These are phyloP conservation scores for Helicoverpa zea DNA, from an alignment of 1,140 invertebrate species.

Conservation along the genomic window DNA sequence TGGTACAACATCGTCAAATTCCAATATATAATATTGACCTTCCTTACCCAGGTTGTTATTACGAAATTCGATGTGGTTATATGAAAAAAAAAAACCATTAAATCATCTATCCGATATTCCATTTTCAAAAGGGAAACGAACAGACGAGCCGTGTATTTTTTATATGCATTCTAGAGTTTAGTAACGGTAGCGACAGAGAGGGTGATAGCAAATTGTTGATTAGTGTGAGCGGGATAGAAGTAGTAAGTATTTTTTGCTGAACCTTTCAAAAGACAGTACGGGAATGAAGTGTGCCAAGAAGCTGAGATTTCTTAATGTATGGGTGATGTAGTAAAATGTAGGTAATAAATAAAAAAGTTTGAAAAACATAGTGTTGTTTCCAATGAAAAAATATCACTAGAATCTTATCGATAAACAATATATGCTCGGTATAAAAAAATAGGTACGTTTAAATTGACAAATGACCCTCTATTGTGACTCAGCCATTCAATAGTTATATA, in stretches of 20 bases:
- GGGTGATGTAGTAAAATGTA: neutral
- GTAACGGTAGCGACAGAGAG: conserved; percentile 68
- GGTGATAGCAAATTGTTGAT: conserved; percentile 41
- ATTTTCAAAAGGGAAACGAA: conserved; percentile 70
- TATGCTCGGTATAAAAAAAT: neutral
- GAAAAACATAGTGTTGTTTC: too few species aligned
- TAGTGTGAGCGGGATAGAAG: conserved; percentile 59
- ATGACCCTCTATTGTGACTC: too few species aligned
- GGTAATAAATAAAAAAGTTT: too few species aligned
- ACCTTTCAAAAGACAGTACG: conserved; percentile 59
- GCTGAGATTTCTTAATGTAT: conserved; percentile 44
- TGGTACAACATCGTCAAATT: neutral
- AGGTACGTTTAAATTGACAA: too few species aligned
- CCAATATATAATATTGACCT: neutral
- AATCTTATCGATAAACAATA: too few species aligned
- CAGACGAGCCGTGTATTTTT: conserved; percentile 68
- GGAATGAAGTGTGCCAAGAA: conserved; percentile 55
- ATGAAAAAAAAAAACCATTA: conserved; percentile 47
- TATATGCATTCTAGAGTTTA: conserved; percentile 76
- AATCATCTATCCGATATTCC: conserved; percentile 47
- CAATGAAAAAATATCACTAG: too few species aligned
- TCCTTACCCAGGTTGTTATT: conserved; percentile 19
- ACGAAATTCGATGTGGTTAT: conserved; percentile 28
- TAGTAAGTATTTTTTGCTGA: conserved; percentile 64
- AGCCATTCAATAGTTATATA: too few species aligned